A percentile compares a stretch with the other conserved stretches of the same genome.
phyloP scores from a whole-genome alignment of 2,113 vertebrate genomes.

The Crotalus helleri region DNA sequence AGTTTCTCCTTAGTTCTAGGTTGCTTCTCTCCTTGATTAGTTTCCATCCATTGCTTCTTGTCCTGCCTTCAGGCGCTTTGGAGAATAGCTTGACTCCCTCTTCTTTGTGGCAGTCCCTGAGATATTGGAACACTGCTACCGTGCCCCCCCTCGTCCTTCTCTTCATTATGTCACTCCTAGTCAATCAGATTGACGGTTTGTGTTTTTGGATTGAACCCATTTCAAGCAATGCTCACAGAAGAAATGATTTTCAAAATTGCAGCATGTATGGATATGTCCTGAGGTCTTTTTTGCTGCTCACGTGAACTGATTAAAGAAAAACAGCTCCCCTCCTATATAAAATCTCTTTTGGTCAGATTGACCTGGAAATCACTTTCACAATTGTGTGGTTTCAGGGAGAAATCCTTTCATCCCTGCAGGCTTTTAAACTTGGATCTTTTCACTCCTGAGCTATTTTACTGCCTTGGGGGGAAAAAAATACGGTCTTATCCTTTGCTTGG shows the following conservation, averaged over 20 bases:
- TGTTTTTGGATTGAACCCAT: background rate
- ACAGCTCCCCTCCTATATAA: background rate
- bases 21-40: no score
- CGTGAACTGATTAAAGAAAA: background rate
- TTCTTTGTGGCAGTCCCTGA: no score
- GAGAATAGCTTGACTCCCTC: no score
- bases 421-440: background rate
- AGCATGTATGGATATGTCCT: background rate
- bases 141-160: no score
- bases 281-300: background rate
- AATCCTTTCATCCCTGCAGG: background rate
- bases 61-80: no score
- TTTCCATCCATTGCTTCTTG: no score
- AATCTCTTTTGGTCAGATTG: background rate
- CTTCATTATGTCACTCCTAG: background rate
- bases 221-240: background rate
- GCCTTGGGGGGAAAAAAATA: background rate
- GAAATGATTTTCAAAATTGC: background rate
- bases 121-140: no score
- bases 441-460: background rate
- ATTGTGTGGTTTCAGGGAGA: background rate
- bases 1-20: no score
- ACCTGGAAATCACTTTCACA: background rate
- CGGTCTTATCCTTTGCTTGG: background rate
- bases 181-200: background rate